Evolutionary conservation across 2,113 vertebrate genomes (phyloP).

Genomic region (Todiramphus saurophagus): DNA sequence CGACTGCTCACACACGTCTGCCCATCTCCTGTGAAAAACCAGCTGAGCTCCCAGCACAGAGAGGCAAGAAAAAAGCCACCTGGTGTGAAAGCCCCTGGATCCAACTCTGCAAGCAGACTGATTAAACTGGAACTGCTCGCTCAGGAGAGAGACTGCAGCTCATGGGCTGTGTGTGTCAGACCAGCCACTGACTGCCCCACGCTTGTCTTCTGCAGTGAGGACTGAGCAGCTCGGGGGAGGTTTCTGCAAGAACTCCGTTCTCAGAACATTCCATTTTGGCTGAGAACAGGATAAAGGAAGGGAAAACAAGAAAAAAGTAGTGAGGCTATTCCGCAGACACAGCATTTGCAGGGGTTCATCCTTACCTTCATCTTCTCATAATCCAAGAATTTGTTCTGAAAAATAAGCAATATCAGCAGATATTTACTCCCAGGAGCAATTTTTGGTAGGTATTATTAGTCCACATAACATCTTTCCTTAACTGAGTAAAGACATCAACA

Average conservation of each 20-base stretch:
- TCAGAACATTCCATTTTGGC: not conserved
- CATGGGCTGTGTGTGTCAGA: not conserved
- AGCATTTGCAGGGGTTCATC: not conserved
- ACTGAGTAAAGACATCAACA: not conserved
- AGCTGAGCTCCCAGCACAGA: not conserved
- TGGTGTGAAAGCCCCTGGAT: not conserved
- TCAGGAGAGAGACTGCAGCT: not conserved
- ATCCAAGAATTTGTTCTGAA: constrained; percentile 90
- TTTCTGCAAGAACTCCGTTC: not conserved
- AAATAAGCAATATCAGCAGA: constrained; percentile 46
- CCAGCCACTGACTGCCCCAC: not conserved
- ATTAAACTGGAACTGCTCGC: not conserved
- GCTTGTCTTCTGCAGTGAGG: not conserved
- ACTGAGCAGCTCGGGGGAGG: not conserved
- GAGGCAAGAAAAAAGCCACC: not conserved
- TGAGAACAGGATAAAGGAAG: not conserved
- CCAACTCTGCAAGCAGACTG: not conserved
- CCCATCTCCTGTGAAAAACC: not conserved
- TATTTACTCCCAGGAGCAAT: not conserved
- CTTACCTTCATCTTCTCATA: constrained; percentile 94
- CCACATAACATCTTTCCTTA: not conserved
- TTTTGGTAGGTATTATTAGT: not conserved
- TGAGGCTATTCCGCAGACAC: not conserved
- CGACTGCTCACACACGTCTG: not conserved
- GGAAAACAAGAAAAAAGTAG: not conserved